These are phyloP conservation scores for Reinhardtius hippoglossoides DNA, from an alignment of 2,113 vertebrate genomes.

Conservation along the genomic window DNA sequence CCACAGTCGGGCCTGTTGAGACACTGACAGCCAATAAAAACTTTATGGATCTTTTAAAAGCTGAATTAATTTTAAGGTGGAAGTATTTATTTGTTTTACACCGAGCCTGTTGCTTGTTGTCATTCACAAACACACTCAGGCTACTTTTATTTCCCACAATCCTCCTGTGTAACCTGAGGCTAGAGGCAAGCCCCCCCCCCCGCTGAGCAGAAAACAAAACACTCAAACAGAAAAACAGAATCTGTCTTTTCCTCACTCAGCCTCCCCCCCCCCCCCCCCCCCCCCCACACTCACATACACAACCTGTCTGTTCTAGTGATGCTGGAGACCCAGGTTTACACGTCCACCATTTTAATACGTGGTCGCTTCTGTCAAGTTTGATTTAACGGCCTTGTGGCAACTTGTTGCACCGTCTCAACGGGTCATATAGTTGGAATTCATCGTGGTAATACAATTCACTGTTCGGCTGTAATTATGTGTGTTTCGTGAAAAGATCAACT, in stretches of 20 bases:
- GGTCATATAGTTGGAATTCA: too few relatives aligned
- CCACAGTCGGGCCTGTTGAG: too few relatives aligned
- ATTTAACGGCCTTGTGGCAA: not conserved
- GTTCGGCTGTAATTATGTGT: too few relatives aligned
- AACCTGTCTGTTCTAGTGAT: not conserved
- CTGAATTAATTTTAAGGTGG: too few relatives aligned
- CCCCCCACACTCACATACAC: not conserved
- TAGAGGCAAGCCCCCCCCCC: slow-evolving; percentile 48
- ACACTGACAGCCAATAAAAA: too few relatives aligned
- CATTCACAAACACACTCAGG: slow-evolving; percentile 27
- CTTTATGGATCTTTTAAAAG: too few relatives aligned
- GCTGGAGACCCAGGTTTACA: not conserved
- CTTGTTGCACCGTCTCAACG: too few relatives aligned
- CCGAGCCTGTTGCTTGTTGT: slow-evolving; percentile 3
- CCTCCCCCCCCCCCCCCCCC: slow-evolving; percentile 2
- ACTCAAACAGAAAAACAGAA: slow-evolving; percentile 53
- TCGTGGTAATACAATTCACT: too few relatives aligned
- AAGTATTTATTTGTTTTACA: too few relatives aligned
- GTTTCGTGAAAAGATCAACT: too few relatives aligned
- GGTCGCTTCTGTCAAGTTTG: not conserved
- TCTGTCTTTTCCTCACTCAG: slow-evolving; percentile 17
- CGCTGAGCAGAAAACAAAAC: slow-evolving; percentile 70
- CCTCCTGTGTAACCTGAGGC: slow-evolving; percentile 68
- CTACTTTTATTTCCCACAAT: slow-evolving; percentile 61
- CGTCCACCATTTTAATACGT: not conserved